A percentile compares a stretch with the other conserved stretches of the same genome.
phyloP scores from a whole-genome alignment of 2,113 vertebrate genomes.

The Pluvianellus socialis region DNA sequence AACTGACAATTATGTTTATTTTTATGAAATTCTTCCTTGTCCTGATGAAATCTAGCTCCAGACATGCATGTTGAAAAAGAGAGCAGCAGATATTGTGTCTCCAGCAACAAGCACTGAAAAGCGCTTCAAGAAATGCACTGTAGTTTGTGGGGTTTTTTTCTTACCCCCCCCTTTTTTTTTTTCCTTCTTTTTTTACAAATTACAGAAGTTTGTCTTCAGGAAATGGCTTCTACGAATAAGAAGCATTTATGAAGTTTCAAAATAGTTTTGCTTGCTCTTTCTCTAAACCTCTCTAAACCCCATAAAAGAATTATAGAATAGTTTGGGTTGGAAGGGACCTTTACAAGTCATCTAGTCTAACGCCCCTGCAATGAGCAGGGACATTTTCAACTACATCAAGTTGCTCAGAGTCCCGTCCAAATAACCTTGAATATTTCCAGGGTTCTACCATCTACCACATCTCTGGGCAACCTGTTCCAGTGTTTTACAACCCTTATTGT shows the following conservation, averaged over 20 bases:
- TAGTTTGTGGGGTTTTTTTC: rapidly evolving
- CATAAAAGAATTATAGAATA: neutral
- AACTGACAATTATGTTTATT: constrained; percentile 11
- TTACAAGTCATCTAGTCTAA: no score
- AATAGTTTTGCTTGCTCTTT: neutral
- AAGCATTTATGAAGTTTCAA: neutral
- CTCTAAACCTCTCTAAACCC: neutral
- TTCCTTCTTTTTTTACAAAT: neutral
- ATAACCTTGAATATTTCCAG: no score
- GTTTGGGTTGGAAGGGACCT: no score
- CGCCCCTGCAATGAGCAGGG: no score
- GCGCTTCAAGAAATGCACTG: neutral
- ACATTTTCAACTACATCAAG: no score
- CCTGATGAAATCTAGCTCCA: constrained; percentile 18
- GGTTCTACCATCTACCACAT: no score
- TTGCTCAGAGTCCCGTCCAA: no score
- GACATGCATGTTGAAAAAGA: neutral
- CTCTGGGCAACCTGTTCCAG: no score
- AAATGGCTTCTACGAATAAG: neutral
- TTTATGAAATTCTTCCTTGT: constrained; percentile 11
- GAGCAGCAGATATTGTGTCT: neutral
- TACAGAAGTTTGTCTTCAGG: neutral
- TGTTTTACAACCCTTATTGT: no score
- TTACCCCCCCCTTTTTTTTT: rapidly evolving
- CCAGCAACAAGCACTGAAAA: neutral